Percentiles rank a stretch among this genome's conserved stretches.
Evolutionary conservation across 2,888 invertebrate genomes (phyloP).

Genomic region (Disparrhopalites patrizii): DNA sequence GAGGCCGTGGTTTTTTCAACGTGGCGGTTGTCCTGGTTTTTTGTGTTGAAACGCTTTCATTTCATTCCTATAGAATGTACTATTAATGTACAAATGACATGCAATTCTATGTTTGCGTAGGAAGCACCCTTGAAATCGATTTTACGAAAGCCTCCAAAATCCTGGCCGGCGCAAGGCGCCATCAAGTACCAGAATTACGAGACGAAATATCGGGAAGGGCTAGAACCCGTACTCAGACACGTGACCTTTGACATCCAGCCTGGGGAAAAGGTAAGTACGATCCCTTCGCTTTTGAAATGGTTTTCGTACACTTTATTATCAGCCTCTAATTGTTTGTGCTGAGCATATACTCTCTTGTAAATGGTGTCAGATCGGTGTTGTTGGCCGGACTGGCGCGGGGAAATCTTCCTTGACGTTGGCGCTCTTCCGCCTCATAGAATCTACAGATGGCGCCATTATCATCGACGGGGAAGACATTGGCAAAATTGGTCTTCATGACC

Average conservation of each 20-base stretch:
- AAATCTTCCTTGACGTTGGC: conserved; percentile 55
- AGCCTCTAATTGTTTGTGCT: not conserved
- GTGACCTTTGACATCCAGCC: conserved; percentile 51
- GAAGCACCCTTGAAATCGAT: conserved; percentile 49
- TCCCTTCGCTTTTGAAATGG: not conserved
- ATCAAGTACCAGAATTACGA: conserved; percentile 53
- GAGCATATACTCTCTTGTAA: not conserved
- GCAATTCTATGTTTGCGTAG: conserved; percentile 32
- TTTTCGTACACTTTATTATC: too few species aligned
- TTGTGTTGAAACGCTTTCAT: conserved; percentile 50
- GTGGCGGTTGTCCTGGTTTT: too few species aligned
- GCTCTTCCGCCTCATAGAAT: conserved; percentile 84
- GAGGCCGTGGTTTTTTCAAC: too few species aligned
- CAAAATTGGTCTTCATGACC: conserved; percentile 75
- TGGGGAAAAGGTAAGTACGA: conserved; percentile 51
- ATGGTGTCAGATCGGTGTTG: conserved; percentile 57
- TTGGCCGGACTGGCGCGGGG: conserved; percentile 59
- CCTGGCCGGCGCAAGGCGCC: conserved; percentile 55
- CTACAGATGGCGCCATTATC: conserved; percentile 71
- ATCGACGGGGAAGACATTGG: conserved; percentile 81
- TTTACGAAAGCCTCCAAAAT: conserved; percentile 32
- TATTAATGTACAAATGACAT: not conserved
- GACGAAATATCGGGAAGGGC: conserved; percentile 53
- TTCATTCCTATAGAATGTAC: not conserved
- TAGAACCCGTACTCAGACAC: conserved; percentile 54